A percentile compares a stretch with the other conserved stretches of the same genome.
Conservation (phyloP, 2,113 vertebrate species). For the Amphilophus citrinellus region DNA sequence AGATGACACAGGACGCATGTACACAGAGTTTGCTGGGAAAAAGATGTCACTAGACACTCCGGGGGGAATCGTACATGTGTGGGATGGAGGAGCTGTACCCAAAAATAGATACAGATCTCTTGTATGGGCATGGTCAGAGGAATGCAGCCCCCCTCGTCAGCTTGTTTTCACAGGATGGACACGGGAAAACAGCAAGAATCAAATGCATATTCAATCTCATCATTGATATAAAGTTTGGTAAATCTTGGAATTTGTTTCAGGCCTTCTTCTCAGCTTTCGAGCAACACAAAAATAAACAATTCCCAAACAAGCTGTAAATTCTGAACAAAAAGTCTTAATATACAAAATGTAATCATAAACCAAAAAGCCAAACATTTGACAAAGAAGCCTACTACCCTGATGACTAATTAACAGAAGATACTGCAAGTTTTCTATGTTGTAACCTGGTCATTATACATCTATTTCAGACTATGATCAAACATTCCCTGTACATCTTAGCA, state of each 20-base stretch:
- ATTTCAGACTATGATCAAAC: not conserved
- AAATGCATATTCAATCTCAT: not conserved
- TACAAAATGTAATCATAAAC: not conserved
- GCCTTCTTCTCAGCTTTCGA: not conserved
- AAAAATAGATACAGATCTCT: slow-evolving; percentile 73
- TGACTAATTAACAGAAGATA: not conserved
- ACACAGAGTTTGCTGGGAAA: slow-evolving; percentile 78
- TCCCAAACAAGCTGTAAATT: not conserved
- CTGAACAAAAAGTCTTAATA: not conserved
- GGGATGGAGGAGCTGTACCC: slow-evolving; percentile 60
- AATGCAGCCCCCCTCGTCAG: slow-evolving; percentile 52
- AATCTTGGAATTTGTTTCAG: slow-evolving; percentile 1
- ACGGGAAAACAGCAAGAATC: slow-evolving; percentile 50
- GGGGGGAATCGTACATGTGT: slow-evolving; percentile 71
- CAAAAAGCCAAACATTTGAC: not conserved
- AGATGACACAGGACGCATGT: slow-evolving; percentile 59
- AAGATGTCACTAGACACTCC: slow-evolving; percentile 61
- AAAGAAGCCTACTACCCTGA: not conserved
- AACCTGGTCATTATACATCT: not conserved
- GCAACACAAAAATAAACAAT: not conserved
- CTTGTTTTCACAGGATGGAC: slow-evolving; percentile 59
- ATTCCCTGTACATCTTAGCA: too few species aligned
- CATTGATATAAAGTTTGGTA: not conserved
- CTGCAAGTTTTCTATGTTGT: not conserved
- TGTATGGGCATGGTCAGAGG: slow-evolving; percentile 58